Evolutionary conservation across 1,140 invertebrate genomes (phyloP).

Genomic region (Solenopsis fugax): DNA sequence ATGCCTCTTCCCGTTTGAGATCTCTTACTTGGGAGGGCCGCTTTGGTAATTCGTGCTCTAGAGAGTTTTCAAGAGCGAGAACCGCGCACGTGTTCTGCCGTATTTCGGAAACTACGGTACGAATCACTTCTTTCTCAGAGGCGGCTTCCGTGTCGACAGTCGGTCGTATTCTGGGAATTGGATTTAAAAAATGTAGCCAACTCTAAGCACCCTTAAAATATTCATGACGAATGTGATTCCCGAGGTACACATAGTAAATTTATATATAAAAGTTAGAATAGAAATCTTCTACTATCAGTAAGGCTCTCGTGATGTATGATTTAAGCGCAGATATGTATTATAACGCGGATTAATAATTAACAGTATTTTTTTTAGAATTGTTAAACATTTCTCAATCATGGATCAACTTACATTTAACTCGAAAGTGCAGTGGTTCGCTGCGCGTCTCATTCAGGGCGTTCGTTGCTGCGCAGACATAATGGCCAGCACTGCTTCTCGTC

Average conservation of each 20-base stretch:
- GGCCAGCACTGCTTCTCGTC: conserved; percentile 87
- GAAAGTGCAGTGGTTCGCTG: conserved; percentile 88
- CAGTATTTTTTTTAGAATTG: neutral
- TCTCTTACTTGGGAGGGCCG: conserved; percentile 2
- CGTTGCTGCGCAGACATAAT: conserved; percentile 88
- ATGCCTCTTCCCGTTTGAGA: conserved; percentile 13
- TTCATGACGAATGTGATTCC: conserved; percentile 75
- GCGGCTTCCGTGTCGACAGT: conserved; percentile 49
- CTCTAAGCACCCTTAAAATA: conserved; percentile 82
- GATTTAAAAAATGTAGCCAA: conserved; percentile 82
- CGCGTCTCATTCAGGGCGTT: conserved; percentile 88
- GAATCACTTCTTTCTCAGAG: conserved; percentile 34
- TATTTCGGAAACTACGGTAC: conserved; percentile 3
- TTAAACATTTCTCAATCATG: neutral
- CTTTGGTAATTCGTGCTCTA: conserved; percentile 32
- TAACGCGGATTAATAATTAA: neutral
- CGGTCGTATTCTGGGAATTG: conserved; percentile 78
- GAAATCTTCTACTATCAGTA: conserved; percentile 5
- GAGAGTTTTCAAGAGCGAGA: conserved; percentile 35
- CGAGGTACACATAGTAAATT: neutral
- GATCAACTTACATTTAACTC: conserved; percentile 89
- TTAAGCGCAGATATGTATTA: neutral
- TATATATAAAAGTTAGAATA: neutral
- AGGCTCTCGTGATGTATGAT: neutral
- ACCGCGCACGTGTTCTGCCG: conserved; percentile 20